Percentiles rank a stretch among this genome's conserved stretches.
Conservation (phyloP, 2,888 invertebrate species). For the Stegophylla sp. region DNA sequence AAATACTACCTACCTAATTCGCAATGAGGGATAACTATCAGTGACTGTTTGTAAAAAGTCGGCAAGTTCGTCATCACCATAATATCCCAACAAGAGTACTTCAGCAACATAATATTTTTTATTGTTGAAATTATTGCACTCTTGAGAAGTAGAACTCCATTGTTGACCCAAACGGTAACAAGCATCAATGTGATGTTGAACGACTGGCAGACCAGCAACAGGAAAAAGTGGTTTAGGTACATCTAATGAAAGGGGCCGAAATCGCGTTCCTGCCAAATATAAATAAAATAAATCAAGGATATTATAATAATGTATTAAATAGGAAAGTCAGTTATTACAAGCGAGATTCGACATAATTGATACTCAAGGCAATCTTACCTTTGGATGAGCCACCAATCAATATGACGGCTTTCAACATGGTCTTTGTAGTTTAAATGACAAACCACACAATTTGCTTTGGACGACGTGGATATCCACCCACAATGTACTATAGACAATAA, state of each 20-base stretch:
- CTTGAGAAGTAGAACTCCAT: slow-evolving; percentile 70
- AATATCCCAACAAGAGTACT: slow-evolving; percentile 92
- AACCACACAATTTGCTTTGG: background rate
- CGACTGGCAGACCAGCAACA: slow-evolving; percentile 92
- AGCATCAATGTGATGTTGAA: slow-evolving; percentile 97
- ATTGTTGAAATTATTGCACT: slow-evolving; percentile 67
- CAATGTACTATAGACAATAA: background rate
- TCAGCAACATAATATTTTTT: slow-evolving; percentile 65
- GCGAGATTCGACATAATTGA: slow-evolving; percentile 28
- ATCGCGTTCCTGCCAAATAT: slow-evolving; percentile 87
- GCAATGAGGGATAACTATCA: slow-evolving; percentile 27
- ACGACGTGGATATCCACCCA: no score
- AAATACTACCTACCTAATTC: slow-evolving; percentile 14
- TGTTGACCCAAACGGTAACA: slow-evolving; percentile 69
- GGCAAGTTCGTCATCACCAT: slow-evolving; percentile 82
- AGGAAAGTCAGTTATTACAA: slow-evolving; percentile 45
- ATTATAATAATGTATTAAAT: no score
- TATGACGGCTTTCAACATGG: slow-evolving; percentile 70
- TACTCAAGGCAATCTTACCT: slow-evolving; percentile 69
- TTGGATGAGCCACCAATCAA: slow-evolving; percentile 93
- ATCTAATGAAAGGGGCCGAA: slow-evolving; percentile 93
- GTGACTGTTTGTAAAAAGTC: slow-evolving; percentile 73
- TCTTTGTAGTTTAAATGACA: background rate
- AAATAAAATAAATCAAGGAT: no score
- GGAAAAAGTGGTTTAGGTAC: slow-evolving; percentile 98